phyloP scores from a whole-genome alignment of 2,797 vertebrate species.

The Karalla daura region DNA sequence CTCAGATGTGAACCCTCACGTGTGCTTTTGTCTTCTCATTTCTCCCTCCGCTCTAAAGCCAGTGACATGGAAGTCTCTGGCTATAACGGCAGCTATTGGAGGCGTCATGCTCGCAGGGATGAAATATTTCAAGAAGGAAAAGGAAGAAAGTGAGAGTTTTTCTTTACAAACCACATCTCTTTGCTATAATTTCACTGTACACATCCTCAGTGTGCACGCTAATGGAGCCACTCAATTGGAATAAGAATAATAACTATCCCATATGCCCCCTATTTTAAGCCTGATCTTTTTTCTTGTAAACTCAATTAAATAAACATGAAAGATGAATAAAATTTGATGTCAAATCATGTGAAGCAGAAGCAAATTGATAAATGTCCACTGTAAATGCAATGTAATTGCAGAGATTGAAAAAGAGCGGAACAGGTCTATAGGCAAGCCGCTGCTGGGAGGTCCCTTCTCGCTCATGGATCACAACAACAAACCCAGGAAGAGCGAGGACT shows the following conservation, averaged over 20 bases:
- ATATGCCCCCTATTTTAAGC: no score
- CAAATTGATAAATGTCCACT: no score
- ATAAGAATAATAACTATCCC: no score
- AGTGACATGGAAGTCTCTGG: conserved; percentile 95
- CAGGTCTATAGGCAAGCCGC: conserved; percentile 88
- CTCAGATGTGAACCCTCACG: not conserved
- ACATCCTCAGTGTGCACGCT: no score
- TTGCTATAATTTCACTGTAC: no score
- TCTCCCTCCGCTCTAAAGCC: conserved; percentile 85
- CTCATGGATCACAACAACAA: conserved; percentile 89
- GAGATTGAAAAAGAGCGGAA: conserved; percentile 89
- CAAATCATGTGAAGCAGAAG: no score
- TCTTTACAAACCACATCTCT: no score
- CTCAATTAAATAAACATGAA: not conserved
- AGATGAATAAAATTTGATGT: not conserved
- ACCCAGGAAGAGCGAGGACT: conserved; percentile 87
- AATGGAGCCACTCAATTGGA: no score
- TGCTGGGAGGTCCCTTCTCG: conserved; percentile 93
- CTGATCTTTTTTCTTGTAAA: no score
- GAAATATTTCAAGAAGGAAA: conserved; percentile 91
- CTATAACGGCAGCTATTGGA: conserved; percentile 88
- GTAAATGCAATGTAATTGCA: no score
- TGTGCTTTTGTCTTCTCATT: not conserved
- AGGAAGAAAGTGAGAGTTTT: conserved; percentile 87
- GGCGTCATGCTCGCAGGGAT: conserved; percentile 87